These are phyloP conservation scores for Manis pentadactyla DNA, from an alignment of 2,797 vertebrate genomes.

Conservation along the genomic window DNA sequence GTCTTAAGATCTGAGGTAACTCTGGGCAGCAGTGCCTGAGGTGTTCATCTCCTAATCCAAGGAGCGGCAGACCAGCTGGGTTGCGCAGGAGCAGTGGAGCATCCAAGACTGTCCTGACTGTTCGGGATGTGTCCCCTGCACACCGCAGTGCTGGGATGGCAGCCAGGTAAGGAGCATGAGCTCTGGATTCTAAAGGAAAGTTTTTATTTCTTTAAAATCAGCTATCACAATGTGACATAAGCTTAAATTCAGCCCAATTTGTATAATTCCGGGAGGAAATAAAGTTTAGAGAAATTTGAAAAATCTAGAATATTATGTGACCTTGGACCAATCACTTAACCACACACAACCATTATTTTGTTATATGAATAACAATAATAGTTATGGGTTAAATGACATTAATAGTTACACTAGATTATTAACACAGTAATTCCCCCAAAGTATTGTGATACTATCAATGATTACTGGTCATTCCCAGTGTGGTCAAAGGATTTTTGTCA, in stretches of 20 bases:
- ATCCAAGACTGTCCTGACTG: not conserved
- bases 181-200: not conserved
- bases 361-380: not conserved
- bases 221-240: not conserved
- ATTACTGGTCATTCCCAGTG: not conserved
- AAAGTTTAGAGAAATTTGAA: conserved; percentile 43
- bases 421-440: not conserved
- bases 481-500: not conserved
- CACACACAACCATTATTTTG: not conserved
- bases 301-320: not conserved
- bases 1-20: not conserved
- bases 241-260: not conserved
- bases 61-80: not conserved
- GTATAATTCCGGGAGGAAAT: not conserved
- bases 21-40: not conserved
- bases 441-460: not conserved
- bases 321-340: not conserved
- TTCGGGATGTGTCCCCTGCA: not conserved
- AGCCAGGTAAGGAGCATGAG: not conserved
- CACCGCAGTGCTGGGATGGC: not conserved
- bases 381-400: not conserved
- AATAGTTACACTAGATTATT: not conserved
- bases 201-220: conserved; percentile 30
- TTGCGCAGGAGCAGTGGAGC: not conserved
- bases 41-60: not conserved